A percentile compares a stretch with the other conserved stretches of the same genome.
Evolutionary conservation across 2,888 invertebrate species (phyloP).

Genomic region (Drosophila nigricruria): DNA sequence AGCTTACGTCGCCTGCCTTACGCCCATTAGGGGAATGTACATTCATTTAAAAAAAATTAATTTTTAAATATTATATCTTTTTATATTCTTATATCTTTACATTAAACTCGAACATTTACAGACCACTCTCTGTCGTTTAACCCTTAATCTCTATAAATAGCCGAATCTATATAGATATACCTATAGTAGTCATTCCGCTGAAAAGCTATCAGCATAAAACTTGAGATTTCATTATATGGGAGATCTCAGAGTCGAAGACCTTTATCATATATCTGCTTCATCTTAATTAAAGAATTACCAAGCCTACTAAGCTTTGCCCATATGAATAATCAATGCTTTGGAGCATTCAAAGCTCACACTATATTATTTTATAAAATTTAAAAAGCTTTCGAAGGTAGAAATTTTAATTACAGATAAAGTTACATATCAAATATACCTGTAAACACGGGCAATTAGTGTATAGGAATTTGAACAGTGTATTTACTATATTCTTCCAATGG

Average conservation of each 20-base stretch:
- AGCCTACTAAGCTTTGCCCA: not conserved
- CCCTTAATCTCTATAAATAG: not conserved
- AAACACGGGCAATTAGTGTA: not conserved
- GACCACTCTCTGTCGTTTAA: not conserved
- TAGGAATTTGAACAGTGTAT: conserved; percentile 5
- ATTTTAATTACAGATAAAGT: not conserved
- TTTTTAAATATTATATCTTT: not conserved
- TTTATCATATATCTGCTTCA: not conserved
- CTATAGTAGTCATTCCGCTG: not conserved
- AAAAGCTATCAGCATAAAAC: not conserved
- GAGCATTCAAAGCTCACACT: not conserved
- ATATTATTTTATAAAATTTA: not conserved
- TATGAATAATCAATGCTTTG: too few species aligned
- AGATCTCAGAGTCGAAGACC: too few species aligned
- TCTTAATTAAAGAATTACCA: not conserved
- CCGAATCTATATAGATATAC: not conserved
- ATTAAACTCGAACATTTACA: not conserved
- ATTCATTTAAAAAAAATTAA: not conserved
- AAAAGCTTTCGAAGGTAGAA: not conserved
- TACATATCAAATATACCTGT: not conserved
- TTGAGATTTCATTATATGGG: not conserved
- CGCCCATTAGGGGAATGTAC: not conserved
- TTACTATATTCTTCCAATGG: conserved; percentile 10
- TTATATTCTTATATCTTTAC: not conserved
- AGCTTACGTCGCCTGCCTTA: too few species aligned